Base-by-base conservation (phyloP, 2,888 invertebrate genomes). In the Formica aserva region DNA sequence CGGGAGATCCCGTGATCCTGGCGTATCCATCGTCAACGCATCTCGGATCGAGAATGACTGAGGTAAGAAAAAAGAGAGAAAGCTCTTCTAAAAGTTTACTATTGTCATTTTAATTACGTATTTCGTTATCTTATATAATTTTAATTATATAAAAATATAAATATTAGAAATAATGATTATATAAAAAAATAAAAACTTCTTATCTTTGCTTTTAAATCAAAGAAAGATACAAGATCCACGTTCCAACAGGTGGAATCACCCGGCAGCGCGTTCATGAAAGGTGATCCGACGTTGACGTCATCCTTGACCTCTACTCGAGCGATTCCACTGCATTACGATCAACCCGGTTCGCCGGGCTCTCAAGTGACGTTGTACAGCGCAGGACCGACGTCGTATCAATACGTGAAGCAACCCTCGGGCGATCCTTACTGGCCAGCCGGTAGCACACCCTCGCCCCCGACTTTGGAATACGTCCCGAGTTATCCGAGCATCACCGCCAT, bases 201-300 rank as follows among this genome's bases (percentile, higher is more conserved):
- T 2, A 55, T 41, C 18, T 29, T 41, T 3, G 26, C 13, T 74
- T 62, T 26, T 41, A 41, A 35, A 18, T 29, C 11, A 1, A 72
- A 9, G 38, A 18, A 55, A 35, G 15, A 9, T 41, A 22, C 15
- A 15, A 76, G 38, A 67, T 22, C 6, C n/a, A 55, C 29, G 13
- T 45, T 41, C n/a, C 29, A 1, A 22, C 82, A 94, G 93, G 91
- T 94, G 32, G 94, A 94, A 62, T 91, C 93, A 0, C 96, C 96
- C 0, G 95, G 95, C 2, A 95, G 96, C 90, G 95, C 96, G 83
- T 95, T 96, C 92, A 96, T 96, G 93, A 96, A 96, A 88, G 95
- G 95, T 84, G 97, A 97, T 93, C 97, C 97, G n/a, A 97, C 97
- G 67, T 95, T 97, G 72, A 96, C 96, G 0, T 96, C 97, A 0